These are phyloP conservation scores for Coptodon rendalli DNA, from an alignment of 2,113 vertebrate species.

Conservation along the genomic window DNA sequence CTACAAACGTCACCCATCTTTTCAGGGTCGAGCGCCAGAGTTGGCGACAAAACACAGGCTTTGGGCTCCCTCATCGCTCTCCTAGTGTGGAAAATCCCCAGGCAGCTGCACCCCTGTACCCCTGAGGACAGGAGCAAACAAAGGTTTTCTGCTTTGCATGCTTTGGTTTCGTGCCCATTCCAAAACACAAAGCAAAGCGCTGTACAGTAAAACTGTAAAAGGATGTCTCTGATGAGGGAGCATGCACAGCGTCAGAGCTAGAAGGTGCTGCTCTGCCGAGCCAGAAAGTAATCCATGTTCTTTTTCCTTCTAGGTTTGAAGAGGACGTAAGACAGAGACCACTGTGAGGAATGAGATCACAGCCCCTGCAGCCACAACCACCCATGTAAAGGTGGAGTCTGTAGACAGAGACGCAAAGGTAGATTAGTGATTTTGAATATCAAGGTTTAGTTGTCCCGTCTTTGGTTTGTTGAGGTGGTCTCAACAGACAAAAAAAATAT, in stretches of 20 bases:
- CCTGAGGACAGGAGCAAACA: no score
- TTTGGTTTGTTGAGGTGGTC: neutral
- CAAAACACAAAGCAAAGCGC: no score
- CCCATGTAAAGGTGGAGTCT: constrained; percentile 52
- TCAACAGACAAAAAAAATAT: neutral
- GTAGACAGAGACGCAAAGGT: neutral
- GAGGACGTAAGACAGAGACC: constrained; percentile 24
- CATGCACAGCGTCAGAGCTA: no score
- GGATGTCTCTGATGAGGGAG: neutral
- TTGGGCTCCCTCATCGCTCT: no score
- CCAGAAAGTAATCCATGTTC: constrained; percentile 49
- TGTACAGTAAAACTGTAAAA: neutral
- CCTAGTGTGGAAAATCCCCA: no score
- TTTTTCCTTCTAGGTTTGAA: constrained; percentile 31
- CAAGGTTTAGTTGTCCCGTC: accelerated
- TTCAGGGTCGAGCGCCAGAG: no score
- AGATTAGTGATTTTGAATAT: neutral
- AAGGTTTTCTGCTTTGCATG: no score
- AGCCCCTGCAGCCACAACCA: neutral
- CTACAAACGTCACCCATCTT: no score
- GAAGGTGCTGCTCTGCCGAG: constrained; percentile 48
- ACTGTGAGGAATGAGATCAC: constrained; percentile 34
- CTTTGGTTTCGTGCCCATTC: no score
- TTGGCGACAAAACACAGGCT: no score
- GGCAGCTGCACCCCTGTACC: no score